Percentiles rank a stretch among this genome's conserved stretches.
phyloP scores from a whole-genome alignment of 2,113 vertebrate genomes.

The Rhinolophus ferrumequinum region DNA sequence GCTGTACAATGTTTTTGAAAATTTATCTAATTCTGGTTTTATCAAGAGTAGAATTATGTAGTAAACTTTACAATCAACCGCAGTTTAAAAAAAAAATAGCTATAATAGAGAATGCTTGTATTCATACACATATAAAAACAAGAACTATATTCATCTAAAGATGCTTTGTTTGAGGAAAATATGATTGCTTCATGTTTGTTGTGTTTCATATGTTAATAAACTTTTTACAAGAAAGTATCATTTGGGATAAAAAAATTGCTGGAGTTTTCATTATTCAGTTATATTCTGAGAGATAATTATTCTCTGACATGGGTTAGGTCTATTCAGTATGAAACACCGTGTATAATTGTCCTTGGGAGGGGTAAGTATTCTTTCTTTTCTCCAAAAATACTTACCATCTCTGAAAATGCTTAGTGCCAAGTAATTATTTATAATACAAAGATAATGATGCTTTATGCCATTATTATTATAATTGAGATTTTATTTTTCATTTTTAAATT shows the following conservation, averaged over 20 bases:
- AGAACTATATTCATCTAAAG: not conserved
- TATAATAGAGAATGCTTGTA: not conserved
- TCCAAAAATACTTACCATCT: not conserved
- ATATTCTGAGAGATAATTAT: not conserved
- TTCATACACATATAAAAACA: not conserved
- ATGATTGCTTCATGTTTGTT: not conserved
- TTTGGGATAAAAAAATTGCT: constrained; percentile 27
- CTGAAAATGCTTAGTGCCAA: constrained; percentile 2
- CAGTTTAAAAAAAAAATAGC: not conserved
- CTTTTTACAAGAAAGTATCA: not conserved
- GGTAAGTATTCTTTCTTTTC: not conserved
- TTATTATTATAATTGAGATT: not conserved
- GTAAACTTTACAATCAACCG: not conserved
- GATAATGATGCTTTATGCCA: not conserved
- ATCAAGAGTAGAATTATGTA: not conserved
- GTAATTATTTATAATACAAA: not conserved
- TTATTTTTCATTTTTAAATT: not conserved
- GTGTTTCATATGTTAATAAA: constrained; percentile 16
- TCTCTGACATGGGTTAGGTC: not conserved
- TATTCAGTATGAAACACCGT: not conserved
- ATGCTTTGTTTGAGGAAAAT: not conserved
- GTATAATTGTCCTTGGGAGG: not conserved
- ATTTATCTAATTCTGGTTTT: not conserved
- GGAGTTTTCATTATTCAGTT: not conserved
- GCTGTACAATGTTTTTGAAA: not conserved